Evolutionary conservation across 53 echinoderm and acorn worm genomes (phyloP).

Genomic region (Zoroaster sp.): DNA sequence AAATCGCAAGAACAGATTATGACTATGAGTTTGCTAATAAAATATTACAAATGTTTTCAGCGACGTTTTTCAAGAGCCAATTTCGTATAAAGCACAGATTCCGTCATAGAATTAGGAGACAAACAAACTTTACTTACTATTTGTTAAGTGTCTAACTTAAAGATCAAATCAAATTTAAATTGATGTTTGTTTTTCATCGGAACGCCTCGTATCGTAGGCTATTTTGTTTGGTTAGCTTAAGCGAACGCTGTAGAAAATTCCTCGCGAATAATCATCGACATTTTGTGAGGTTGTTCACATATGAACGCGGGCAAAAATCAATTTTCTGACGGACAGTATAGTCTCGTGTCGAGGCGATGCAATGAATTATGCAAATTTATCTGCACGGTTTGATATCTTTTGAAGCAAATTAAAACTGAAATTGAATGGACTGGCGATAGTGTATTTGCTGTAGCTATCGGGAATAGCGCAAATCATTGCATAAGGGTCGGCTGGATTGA

Average conservation of each 20-base stretch:
- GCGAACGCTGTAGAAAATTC: not conserved
- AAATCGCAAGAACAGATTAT: no score
- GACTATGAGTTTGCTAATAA: no score
- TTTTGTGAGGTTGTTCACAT: not conserved
- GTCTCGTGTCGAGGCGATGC: not conserved
- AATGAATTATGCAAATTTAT: constrained; percentile 6
- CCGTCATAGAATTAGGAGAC: not conserved
- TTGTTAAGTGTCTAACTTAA: not conserved
- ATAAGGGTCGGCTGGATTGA: not conserved
- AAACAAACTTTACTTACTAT: not conserved
- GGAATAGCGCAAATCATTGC: not conserved
- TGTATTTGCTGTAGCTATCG: not conserved
- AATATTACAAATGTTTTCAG: not conserved
- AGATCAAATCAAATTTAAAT: not conserved
- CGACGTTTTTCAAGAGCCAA: not conserved
- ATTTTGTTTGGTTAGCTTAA: not conserved
- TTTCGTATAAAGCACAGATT: not conserved
- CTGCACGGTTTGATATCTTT: not conserved
- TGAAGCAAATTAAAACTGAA: constrained; percentile 7
- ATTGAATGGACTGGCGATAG: constrained; percentile 1
- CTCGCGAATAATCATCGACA: not conserved
- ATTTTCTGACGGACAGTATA: not conserved
- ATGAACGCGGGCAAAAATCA: not conserved
- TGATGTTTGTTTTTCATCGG: not conserved
- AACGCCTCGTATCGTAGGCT: not conserved